Percentiles rank a stretch among this genome's conserved stretches.
phyloP scores from a whole-genome alignment of 2,113 vertebrate species.

The Phalacrocorax carbo region DNA sequence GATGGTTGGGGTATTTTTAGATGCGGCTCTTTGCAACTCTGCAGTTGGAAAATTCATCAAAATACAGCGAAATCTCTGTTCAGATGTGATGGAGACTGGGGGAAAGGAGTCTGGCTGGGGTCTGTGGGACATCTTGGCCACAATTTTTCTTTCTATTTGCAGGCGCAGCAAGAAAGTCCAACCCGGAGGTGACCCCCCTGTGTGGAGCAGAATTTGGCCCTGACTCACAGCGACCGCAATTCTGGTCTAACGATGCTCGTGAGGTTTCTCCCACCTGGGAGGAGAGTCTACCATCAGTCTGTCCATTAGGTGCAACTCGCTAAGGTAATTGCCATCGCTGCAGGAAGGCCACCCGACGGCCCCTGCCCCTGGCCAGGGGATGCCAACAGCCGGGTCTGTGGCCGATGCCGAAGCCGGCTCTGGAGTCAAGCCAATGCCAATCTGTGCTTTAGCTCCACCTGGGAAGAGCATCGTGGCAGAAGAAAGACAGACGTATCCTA shows the following conservation, averaged over 20 bases:
- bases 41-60: background rate
- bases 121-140: fast-evolving
- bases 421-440: background rate
- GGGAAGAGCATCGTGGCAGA: background rate
- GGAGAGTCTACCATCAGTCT: background rate
- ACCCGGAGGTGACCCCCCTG: background rate
- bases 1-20: background rate
- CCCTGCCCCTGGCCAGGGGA: background rate
- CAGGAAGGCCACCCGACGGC: background rate
- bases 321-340: background rate
- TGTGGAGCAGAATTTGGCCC: background rate
- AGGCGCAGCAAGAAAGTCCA: background rate
- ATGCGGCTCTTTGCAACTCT: background rate
- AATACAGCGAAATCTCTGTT: background rate
- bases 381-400: background rate
- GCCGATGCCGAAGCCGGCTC: background rate
- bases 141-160: background rate
- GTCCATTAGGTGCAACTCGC: background rate
- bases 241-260: background rate
- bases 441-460: background rate
- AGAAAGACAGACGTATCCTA: background rate
- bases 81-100: background rate
- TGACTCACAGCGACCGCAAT: fast-evolving
- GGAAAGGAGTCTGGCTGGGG: background rate
- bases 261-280: background rate